Evolutionary conservation across 2,888 invertebrate genomes (phyloP), one percentile per base, ranked within the genome.

Genomic region (Drosophila lacicola): DNA sequence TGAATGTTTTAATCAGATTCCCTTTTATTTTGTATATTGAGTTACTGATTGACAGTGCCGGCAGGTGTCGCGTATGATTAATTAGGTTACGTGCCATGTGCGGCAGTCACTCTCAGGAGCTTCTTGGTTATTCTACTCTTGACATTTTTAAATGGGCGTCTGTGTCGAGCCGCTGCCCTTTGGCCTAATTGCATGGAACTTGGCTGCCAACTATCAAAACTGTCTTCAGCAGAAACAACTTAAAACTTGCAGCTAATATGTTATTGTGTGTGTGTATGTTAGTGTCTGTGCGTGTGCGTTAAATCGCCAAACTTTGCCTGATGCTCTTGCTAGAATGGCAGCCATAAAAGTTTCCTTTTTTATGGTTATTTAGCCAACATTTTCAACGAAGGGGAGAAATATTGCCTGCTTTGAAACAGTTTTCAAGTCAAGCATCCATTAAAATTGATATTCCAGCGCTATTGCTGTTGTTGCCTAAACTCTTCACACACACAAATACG

Each of bases 371-470:
- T 41, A 56, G 49, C 56, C 70, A 84, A 82, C 69, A 29, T 14
- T 17, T 69, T 41, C 58, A 69, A 55, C 37, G 51, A 36, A 14
- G 36, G 34, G 57, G 21, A 8, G 57, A 33, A 29, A 46, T 39
- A 57, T 19, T 41, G 73, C 44, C 68, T 65, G 74, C 51, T 82
- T 74, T 65, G 69, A 60, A 80, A 61, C 66, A 65, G 71, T 74
- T 77, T 70, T 66, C 65, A 74, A 79, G 65, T 66, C 74, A 74
- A 80, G 83, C 85, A 82, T 80, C 80, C 65, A 77, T 80, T 82
- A 82, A 85, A 83, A 83, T 84, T 84, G 86, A 84, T 84, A 79
- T 81, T 73, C 76, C 70, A 62, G 45, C 36, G 50, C 44, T 53
- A 54, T 47, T 80, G 67, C 63, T 63, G 36, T 45, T 56, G 19